phyloP scores from a whole-genome alignment of 1,140 invertebrate species.

The Drosophila seguyi region DNA sequence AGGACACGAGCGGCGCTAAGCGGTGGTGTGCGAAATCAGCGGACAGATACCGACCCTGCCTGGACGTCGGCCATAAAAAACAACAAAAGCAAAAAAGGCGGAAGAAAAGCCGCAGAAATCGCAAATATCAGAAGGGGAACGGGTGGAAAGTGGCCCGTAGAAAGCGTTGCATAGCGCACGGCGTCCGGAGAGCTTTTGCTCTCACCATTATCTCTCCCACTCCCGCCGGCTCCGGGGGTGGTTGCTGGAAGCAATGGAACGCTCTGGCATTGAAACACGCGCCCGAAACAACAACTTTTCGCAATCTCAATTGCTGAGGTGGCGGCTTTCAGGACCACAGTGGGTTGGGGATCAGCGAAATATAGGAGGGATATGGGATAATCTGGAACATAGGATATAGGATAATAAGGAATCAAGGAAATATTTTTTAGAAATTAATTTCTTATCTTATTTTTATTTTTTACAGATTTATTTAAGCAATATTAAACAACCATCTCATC shows the following conservation, averaged over 20 bases:
- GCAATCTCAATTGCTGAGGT: constrained; percentile 46
- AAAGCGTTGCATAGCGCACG: constrained; percentile 74
- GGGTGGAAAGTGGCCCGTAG: constrained; percentile 3
- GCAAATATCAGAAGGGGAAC: constrained; percentile 47
- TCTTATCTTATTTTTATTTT: no score
- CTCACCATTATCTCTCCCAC: constrained; percentile 12
- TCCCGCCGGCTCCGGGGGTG: constrained; percentile 38
- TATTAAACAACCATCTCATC: no score
- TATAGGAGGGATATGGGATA: not conserved
- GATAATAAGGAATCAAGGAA: no score
- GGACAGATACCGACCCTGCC: constrained; percentile 68
- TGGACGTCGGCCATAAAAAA: constrained; percentile 12
- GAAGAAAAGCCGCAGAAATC: constrained; percentile 12
- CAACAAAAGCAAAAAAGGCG: not conserved
- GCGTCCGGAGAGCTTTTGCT: constrained; percentile 49
- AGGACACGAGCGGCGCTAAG: constrained; percentile 28
- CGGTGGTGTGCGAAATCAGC: constrained; percentile 13
- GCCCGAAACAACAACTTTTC: constrained; percentile 31
- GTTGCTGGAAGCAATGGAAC: constrained; percentile 48
- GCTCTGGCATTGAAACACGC: constrained; percentile 56
- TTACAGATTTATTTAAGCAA: no score
- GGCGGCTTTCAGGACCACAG: constrained; percentile 39
- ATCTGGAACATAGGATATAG: no score
- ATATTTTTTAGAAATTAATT: no score
- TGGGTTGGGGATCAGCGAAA: not conserved